Conservation (phyloP, 1,140 invertebrate genomes). For the Bombus breviceps region DNA sequence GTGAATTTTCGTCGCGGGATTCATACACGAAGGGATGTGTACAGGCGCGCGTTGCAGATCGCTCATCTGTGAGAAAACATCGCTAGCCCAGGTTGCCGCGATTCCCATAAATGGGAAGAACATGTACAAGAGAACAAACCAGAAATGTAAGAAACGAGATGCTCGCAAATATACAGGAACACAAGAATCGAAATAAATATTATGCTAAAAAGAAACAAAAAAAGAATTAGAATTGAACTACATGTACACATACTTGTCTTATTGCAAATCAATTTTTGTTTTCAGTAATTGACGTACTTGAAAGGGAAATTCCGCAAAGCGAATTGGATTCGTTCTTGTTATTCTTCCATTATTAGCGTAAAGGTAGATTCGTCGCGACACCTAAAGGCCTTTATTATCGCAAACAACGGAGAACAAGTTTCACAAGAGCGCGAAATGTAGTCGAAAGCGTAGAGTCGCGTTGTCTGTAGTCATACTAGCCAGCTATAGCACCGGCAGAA, state of each 20-base stretch:
- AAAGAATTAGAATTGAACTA: neutral
- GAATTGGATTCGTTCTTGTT: neutral
- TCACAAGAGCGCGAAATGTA: conserved; percentile 3
- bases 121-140: neutral
- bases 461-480: too few relatives aligned
- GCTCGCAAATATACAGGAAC: neutral
- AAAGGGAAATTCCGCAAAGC: neutral
- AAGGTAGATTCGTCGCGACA: neutral
- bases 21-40: neutral
- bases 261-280: neutral
- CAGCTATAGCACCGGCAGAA: neutral
- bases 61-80: neutral
- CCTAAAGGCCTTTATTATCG: neutral
- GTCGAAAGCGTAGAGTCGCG: neutral
- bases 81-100: neutral
- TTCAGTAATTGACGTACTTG: neutral
- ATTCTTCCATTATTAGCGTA: neutral
- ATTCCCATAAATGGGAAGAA: neutral
- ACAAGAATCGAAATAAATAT: neutral
- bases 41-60: neutral
- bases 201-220: neutral
- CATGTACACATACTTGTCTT: too few relatives aligned
- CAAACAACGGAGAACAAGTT: conserved; percentile 5
- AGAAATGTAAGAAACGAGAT: neutral
- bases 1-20: conserved; percentile 15